Base-by-base conservation (phyloP, 2,113 vertebrate species). In the Gobiocypris rarus region DNA sequence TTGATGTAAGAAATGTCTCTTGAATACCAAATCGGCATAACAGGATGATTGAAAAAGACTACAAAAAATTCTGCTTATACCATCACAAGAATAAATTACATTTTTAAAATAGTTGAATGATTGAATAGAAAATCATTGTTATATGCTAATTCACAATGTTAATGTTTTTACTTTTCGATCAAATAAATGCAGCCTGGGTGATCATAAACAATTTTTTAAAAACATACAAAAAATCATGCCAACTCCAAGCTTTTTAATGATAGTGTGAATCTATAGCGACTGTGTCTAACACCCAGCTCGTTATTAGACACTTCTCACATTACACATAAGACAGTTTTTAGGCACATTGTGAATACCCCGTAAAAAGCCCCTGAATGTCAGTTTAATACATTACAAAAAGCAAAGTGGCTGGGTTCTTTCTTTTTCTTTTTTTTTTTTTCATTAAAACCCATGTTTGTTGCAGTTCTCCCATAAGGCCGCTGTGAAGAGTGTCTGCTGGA, bases 381-480 rank as follows among this genome's bases (percentile, higher is more conserved):
- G 26, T 65, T 63, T 38, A 56, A 56, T 54, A 38, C 26, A 75
- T 34, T 54, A 13, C 50, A 34, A 38, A 76, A 19, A 3, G 26
- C 19, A 77, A 59, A 28, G 26, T 59, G 61, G 50, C 41, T 59
- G 54, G 9, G 24, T 15, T 7, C 38, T 38, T 38, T 34, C 5
- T 34, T 34, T 34, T 34, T n/a, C n/a, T n/a, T 38, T 38, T 38
- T 38, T 38, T 6, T 38, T 38, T 50, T 31, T 56, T 61, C 65
- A 58, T 82, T 34, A 11, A 70, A 70, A 50, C 4, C 24, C 59
- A 22, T 15, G 24, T 28, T 48, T 70, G 28, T 28, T 70, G 26
- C 26, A 50, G 48, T 56, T 69, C 48, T 82, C 75, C 54, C 73
- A 75, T 75, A 75, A 52, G 73, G 26, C 24, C 1, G 17, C 24